Base-by-base conservation (phyloP, 2,797 vertebrate species). In the Sciaenops ocellatus region DNA sequence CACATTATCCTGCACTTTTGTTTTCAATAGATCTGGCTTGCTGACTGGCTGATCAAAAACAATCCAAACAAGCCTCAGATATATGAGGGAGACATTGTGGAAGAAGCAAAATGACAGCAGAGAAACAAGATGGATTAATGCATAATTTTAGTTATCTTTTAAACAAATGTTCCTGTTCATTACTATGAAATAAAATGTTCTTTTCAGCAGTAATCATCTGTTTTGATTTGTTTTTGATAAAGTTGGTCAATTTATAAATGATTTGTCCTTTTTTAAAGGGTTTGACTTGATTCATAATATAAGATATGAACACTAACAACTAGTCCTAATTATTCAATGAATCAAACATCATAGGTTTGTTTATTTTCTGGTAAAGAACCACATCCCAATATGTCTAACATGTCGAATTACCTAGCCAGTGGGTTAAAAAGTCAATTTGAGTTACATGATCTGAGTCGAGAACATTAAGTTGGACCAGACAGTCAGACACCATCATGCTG, bases 21-120 rank as follows among this genome's bases (percentile, higher is more conserved):
- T 69, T 75, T 59, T 80, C 69, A 72, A 68, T 69, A 99, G 98
- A 94, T 86, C 62, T 99, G 97, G 98, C 95, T 99, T 44, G 97
- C 98, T 92, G 96, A 98, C 86, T 99, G 98, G 98, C 82, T 99
- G 85, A 80, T 97, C 66, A 92, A 96, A 84, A 96, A 99, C 90
- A 96, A 97, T 84, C 97, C 97, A 44, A 97, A 97, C 80, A 96
- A 95, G 84, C 98, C 97, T 57, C 91, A 89, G 66, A 82, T 98
- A 46, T 88, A 30, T 38, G 88, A 94, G 50, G 84, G 3, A 26
- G 4, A 57, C 47, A 5, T 22, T 70, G 69, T 79, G 57, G 86
- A 92, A 75, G 84, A 95, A 48, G 51, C 73, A 78, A 64, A 87
- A 71, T 87, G 67, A 89, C 42, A 66, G 34, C 0, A 38, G 12